A percentile compares a stretch with the other conserved stretches of the same genome.
Conservation (phyloP, 2,113 vertebrate species). For the Guaruba guarouba region DNA sequence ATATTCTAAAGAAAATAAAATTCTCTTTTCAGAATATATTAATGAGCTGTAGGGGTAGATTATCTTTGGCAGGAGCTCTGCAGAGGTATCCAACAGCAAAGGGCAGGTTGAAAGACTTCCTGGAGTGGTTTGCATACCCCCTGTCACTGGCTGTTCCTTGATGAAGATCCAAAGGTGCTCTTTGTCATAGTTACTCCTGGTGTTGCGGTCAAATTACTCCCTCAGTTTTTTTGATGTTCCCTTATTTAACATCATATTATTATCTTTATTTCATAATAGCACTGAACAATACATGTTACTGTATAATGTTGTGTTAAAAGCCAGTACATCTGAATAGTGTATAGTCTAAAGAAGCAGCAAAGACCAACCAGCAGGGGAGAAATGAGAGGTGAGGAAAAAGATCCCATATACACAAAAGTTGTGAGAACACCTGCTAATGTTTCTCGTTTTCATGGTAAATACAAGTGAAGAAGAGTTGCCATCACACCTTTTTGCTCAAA, state of each 20-base stretch:
- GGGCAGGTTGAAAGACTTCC: neutral
- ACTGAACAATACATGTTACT: neutral
- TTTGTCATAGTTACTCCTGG: neutral
- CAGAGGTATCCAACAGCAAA: neutral
- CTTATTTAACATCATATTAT: neutral
- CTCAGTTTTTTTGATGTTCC: neutral
- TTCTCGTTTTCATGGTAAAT: neutral
- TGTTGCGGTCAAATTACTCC: neutral
- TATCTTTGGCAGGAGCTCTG: conserved; percentile 6
- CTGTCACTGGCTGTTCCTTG: neutral
- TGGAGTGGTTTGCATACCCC: neutral
- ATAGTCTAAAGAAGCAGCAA: neutral
- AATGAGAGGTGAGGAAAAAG: neutral
- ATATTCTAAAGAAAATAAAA: neutral
- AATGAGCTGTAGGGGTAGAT: neutral
- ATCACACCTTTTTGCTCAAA: neutral
- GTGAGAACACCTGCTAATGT: neutral
- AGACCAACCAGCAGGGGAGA: neutral
- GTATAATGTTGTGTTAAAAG: neutral
- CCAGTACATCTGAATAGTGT: accelerated
- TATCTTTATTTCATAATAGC: neutral
- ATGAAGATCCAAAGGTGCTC: neutral
- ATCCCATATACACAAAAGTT: neutral
- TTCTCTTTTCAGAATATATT: neutral
- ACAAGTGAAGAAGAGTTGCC: neutral